These are phyloP conservation scores for Lasaia peninsularis DNA, from an alignment of 1,140 invertebrate species.

Conservation along the genomic window DNA sequence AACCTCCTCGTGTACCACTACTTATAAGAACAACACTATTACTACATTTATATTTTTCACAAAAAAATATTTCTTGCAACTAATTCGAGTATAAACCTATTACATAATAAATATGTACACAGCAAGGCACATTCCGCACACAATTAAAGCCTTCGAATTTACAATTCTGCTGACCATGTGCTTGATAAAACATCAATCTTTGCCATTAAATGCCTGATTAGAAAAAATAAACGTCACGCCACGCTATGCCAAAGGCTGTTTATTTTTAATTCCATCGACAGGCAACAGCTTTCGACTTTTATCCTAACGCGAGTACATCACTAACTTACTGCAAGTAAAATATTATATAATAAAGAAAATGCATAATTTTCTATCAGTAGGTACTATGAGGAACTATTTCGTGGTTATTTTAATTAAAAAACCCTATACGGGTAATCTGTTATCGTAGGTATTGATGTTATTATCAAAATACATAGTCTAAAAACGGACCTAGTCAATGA, in stretches of 20 bases:
- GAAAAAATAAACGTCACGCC: slow-evolving; percentile 29
- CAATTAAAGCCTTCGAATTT: slow-evolving; percentile 69
- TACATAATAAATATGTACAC: slow-evolving; percentile 67
- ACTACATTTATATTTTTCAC: slow-evolving; percentile 70
- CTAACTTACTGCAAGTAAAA: slow-evolving; percentile 69
- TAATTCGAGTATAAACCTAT: slow-evolving; percentile 77
- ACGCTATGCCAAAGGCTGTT: slow-evolving; percentile 2
- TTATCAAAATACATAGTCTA: slow-evolving; percentile 73
- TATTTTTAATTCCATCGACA: slow-evolving; percentile 28
- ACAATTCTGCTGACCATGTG: slow-evolving; percentile 66
- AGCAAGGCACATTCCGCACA: slow-evolving; percentile 79
- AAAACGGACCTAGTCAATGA: slow-evolving; percentile 57
- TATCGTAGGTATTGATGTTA: slow-evolving; percentile 62
- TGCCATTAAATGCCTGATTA: slow-evolving; percentile 36
- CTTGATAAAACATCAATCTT: slow-evolving; percentile 68
- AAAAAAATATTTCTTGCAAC: slow-evolving; percentile 75
- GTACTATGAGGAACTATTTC: slow-evolving; percentile 76
- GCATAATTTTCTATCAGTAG: slow-evolving; percentile 75
- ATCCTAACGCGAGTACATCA: slow-evolving; percentile 55
- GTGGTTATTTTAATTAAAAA: slow-evolving; percentile 64
- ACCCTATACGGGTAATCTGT: slow-evolving; percentile 40
- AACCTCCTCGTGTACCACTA: slow-evolving; percentile 59
- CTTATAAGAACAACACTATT: slow-evolving; percentile 63
- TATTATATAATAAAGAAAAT: slow-evolving; percentile 71
- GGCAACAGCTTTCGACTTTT: slow-evolving; percentile 38